Evolutionary conservation across 2,113 vertebrate genomes (phyloP), one percentile per base, ranked within the genome.

Genomic region (Bufo gargarizans): DNA sequence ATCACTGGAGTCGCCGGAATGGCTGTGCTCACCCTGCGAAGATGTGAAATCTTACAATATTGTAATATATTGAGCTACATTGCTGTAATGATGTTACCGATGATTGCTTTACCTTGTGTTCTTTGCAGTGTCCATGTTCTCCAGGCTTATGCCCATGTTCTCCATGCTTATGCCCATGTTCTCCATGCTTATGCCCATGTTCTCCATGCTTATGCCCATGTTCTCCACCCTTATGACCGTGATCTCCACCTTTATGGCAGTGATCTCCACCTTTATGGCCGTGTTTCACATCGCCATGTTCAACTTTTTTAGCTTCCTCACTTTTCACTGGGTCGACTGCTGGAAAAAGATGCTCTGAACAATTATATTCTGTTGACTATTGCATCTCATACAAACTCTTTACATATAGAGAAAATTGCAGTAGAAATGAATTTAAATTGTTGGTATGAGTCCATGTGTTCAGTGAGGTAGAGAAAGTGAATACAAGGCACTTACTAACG

Each of bases 1-100:
- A 67, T 67, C 61, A 85, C 90, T 91, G 86, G 90, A 89, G 89
- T 83, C 78, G 0, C 92, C 91, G 77, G 88, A 72, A 45, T 83
- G 61, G 53, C 72, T 4, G 3, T 65, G 59, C 22, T 88, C 55
- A 0, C 61, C 90, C 91, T 91, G 4, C 11, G 55, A 22, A 45
- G 1, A 7, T 8, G 53, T 3, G 20, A 55, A 49, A 9, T 45
- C 71, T 47, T 4, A 47, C 4, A 45, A 45, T 74, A 74, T 47
- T 19, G 14, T 16, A 11, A 6, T 45, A 7, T 45, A 72, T 72
- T 4, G 22, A 8, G 8, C 3, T 71, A 67, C 43, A 72, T 43
- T 4, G 69, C 69, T 78, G 19, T 13, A 53, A 12, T 19, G n/a
- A 13, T 13, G 8, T 7, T 12, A 56, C 53, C 13, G 14, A 14